Base-by-base conservation (phyloP, 2,113 vertebrate species). In the Setophaga kirtlandii region DNA sequence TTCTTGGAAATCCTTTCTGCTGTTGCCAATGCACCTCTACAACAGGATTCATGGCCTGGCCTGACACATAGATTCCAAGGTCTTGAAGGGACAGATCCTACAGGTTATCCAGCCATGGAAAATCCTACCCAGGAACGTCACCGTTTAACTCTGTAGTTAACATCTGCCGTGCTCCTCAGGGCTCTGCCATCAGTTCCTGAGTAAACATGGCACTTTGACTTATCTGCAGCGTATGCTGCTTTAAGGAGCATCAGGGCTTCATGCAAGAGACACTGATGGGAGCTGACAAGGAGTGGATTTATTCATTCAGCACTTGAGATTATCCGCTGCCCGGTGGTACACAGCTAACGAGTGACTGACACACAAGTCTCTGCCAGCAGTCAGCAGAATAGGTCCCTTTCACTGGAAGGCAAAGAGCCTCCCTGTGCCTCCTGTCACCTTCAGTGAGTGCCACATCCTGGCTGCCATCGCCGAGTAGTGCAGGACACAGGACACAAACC, bases 221-320 rank as follows among this genome's bases (percentile, higher is more conserved):
- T 69, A 74, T 65, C 91, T 71, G 70, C 68, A 96, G 73, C 23
- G 7, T 68, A 60, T 92, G 89, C 89, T 90, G 91, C 94, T 93
- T 92, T 94, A 97, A 95, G 96, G 87, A 93, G 83, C 75, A 87
- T 87, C 63, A 69, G 39, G 50, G 46, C 44, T 95, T 94, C 91
- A 71, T 67, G 87, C 74, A 89, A 55, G 73, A 92, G 79, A 87
- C 49, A 25, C 81, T 96, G 95, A 97, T 97, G 81, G 94, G 85
- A 97, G 83, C 77, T 96, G 97, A 97, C 97, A 97, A 85, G 71
- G 89, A 96, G 80, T 87, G 91, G 95, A 96, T 96, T 96, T 96
- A 85, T 93, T 94, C 93, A 71, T 95, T 95, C 94, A 94, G 87
- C 56, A 65, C 62, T 92, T 52, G 84, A 84, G 90, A 94, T 95